Percentiles rank a stretch among this genome's conserved stretches.
Evolutionary conservation across 1,140 invertebrate genomes (phyloP).

Genomic region (Cydia strobilella): DNA sequence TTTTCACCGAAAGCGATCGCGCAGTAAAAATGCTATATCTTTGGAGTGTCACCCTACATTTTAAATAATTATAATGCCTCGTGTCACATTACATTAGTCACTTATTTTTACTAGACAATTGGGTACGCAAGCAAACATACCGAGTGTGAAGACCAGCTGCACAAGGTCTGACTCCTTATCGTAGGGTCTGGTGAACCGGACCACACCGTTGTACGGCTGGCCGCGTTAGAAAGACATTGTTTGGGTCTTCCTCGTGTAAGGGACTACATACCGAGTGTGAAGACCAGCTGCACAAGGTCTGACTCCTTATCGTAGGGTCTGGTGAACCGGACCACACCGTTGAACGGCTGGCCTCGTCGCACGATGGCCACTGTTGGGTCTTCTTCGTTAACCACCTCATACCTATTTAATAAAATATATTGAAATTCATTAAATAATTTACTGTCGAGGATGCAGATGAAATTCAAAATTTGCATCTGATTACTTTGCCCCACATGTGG

Average conservation of each 20-base stretch:
- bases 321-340: conserved; percentile 81
- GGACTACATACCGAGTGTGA: conserved; percentile 81
- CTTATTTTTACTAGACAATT: too few relatives aligned
- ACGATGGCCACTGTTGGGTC: conserved; percentile 80
- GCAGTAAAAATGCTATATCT: too few relatives aligned
- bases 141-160: conserved; percentile 82
- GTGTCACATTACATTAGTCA: too few relatives aligned
- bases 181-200: conserved; percentile 81
- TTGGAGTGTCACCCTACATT: too few relatives aligned
- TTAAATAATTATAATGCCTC: too few relatives aligned
- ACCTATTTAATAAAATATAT: too few relatives aligned
- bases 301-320: conserved; percentile 78
- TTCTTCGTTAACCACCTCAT: conserved; percentile 82
- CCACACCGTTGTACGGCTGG: conserved; percentile 82
- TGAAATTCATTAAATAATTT: too few relatives aligned
- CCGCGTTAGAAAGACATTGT: conserved; percentile 82
- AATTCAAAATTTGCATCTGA: too few relatives aligned
- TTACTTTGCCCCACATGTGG: too few relatives aligned
- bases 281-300: conserved; percentile 82
- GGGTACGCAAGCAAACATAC: conserved; percentile 60
- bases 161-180: conserved; percentile 81
- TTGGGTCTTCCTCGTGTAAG: conserved; percentile 54
- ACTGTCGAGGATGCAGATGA: too few relatives aligned
- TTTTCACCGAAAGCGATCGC: too few relatives aligned
- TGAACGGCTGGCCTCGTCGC: conserved; percentile 84